phyloP scores from a whole-genome alignment of 1,140 invertebrate genomes.

The Hyphantria cunea region DNA sequence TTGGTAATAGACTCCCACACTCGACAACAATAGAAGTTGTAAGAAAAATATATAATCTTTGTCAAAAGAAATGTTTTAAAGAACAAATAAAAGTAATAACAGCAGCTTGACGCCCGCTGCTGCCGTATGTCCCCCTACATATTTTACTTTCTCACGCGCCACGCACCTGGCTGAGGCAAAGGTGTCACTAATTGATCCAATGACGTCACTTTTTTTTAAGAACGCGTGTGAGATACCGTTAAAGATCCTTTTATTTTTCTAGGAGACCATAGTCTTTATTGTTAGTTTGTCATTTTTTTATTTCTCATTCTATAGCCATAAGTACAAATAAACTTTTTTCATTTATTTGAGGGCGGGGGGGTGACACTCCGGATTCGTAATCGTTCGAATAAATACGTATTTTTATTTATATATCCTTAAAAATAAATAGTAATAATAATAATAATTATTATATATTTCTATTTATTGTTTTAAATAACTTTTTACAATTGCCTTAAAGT shows the following conservation, averaged over 20 bases:
- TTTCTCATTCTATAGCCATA: neutral
- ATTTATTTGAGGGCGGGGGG: too few relatives aligned
- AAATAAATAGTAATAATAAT: too few relatives aligned
- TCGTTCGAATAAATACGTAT: too few relatives aligned
- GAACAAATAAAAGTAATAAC: neutral
- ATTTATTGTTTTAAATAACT: too few relatives aligned
- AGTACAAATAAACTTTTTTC: too few relatives aligned
- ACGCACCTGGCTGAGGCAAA: conserved; percentile 11
- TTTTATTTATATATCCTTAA: too few relatives aligned
- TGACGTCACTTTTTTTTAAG: neutral
- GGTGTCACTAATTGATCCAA: conserved; percentile 5
- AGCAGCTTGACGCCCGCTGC: neutral
- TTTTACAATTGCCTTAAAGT: too few relatives aligned
- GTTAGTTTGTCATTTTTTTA: too few relatives aligned
- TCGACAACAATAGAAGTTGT: neutral
- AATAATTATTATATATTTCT: too few relatives aligned
- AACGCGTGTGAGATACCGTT: conserved; percentile 7
- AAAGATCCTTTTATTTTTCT: neutral
- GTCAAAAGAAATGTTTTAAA: neutral
- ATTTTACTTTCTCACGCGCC: conserved; percentile 2
- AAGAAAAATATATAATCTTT: conserved; percentile 3
- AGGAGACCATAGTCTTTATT: neutral
- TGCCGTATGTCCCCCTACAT: conserved; percentile 4
- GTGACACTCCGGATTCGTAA: too few relatives aligned
- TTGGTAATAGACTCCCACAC: neutral